A percentile compares a stretch with the other conserved stretches of the same genome.
Evolutionary conservation across 1,140 invertebrate species (phyloP).

Genomic region (Drosophila arawakana): DNA sequence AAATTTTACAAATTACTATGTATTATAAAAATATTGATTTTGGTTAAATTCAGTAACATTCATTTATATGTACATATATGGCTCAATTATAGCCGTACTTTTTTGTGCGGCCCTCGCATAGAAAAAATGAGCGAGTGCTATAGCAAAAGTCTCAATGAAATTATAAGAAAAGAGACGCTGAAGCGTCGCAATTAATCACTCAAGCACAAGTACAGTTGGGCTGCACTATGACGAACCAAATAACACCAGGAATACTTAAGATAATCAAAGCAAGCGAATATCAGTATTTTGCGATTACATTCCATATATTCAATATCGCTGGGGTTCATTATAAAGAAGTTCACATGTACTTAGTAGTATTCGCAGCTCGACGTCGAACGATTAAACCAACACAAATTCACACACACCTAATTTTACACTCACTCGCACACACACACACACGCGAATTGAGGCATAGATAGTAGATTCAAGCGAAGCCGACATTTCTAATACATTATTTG

Average conservation of each 20-base stretch:
- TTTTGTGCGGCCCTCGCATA: conserved; percentile 18
- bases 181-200: conserved; percentile 47
- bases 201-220: conserved; percentile 22
- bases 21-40: too few species aligned
- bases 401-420: neutral
- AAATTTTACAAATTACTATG: too few species aligned
- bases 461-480: conserved; percentile 55
- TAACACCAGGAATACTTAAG: too few species aligned
- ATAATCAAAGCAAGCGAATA: too few species aligned
- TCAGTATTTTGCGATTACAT: too few species aligned
- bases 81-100: neutral
- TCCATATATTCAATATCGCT: neutral
- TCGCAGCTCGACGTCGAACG: conserved; percentile 43
- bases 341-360: conserved; percentile 3
- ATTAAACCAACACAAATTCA: conserved; percentile 57
- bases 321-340: conserved; percentile 13
- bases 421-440: neutral
- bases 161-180: conserved; percentile 47
- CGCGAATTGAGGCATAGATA: conserved; percentile 29
- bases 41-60: too few species aligned
- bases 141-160: conserved; percentile 42
- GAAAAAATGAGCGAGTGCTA: conserved; percentile 6
- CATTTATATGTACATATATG: too few species aligned
- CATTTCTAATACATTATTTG: conserved; percentile 65
- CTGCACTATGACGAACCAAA: neutral